Evolutionary conservation across 2,113 vertebrate genomes (phyloP), one percentile per base, ranked within the genome.

Genomic region (Romanogobio albipinnatus): DNA sequence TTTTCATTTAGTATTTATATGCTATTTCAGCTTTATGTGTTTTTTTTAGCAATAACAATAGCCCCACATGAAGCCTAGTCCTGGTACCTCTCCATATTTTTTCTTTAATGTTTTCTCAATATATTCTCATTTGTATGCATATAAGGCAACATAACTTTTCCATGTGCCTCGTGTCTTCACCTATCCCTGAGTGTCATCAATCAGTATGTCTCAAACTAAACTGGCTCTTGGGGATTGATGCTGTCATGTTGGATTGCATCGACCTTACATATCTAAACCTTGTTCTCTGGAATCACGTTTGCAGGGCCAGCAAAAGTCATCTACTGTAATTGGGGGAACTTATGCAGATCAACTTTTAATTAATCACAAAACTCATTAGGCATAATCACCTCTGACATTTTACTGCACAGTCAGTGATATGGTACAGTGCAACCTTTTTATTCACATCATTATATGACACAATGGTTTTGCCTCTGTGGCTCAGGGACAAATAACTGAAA

Each of bases 401-500:
- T 47, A 26, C 45, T 45, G 56, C 51, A 19, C 17, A 81, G 53
- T 64, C 71, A 87, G 77, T 56, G 75, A 53, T 29, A 56, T 68
- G 7, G 22, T 71, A 59, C 24, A 36, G 56, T 62, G 58, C 24
- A 56, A 79, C 53, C 61, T 70, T 85, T 83, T 77, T 71, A 49
- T 47, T 74, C 33, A 45, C 53, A 47, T 45, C 33, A 53, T 84
- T 82, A 74, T 45, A 56, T 56, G 33, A 76, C 49, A 73, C 39
- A 39, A 62, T 36, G 13, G 45, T n/a, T 82, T 86, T 22, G 59
- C 45, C 33, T 78, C 17, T 45, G n/a, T 93, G 86, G 85, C 79
- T 86, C 84, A 71, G 80, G 90, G 89, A 91, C 89, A 84, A 91
- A 89, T 84, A 88, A 68, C 83, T 87, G 90, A 86, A 26, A 86